These are phyloP conservation scores for Aquatica leii DNA, from an alignment of 2,888 invertebrate species.

Conservation along the genomic window DNA sequence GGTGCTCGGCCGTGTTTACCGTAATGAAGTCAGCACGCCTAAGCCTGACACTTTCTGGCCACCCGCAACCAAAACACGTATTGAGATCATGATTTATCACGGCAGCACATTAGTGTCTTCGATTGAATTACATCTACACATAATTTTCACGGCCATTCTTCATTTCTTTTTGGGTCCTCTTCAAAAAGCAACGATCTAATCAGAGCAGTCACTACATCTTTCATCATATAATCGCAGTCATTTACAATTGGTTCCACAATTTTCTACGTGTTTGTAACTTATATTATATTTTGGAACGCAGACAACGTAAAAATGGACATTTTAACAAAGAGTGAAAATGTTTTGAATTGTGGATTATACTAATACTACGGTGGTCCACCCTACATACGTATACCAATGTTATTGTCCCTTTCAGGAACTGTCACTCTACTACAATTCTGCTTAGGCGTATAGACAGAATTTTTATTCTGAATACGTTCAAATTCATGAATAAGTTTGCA, in stretches of 20 bases:
- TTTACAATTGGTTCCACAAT: conserved; percentile 23
- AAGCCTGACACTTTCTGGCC: conserved; percentile 52
- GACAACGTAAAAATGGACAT: neutral
- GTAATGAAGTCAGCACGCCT: conserved; percentile 57
- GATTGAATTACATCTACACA: conserved; percentile 46
- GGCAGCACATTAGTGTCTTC: conserved; percentile 46
- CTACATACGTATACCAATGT: conserved; percentile 38
- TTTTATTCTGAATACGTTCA: conserved; percentile 35
- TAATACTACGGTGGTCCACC: conserved; percentile 44
- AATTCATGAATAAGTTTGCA: conserved; percentile 48
- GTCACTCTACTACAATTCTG: conserved; percentile 40
- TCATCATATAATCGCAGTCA: conserved; percentile 27
- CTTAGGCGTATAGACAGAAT: conserved; percentile 36
- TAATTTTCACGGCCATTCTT: conserved; percentile 48
- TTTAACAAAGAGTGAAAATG: too few species aligned
- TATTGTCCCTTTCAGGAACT: conserved; percentile 43
- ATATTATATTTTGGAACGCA: conserved; percentile 29
- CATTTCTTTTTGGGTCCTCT: conserved; percentile 28
- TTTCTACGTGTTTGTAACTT: neutral
- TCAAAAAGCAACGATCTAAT: conserved; percentile 39
- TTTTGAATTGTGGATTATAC: conserved; percentile 46
- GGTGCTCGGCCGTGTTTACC: conserved; percentile 51
- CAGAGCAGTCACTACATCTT: conserved; percentile 34
- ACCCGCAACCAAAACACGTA: conserved; percentile 56
- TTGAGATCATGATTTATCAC: conserved; percentile 55